These are phyloP conservation scores for Andricus curvator DNA, from an alignment of 2,888 invertebrate genomes.

Conservation along the genomic window DNA sequence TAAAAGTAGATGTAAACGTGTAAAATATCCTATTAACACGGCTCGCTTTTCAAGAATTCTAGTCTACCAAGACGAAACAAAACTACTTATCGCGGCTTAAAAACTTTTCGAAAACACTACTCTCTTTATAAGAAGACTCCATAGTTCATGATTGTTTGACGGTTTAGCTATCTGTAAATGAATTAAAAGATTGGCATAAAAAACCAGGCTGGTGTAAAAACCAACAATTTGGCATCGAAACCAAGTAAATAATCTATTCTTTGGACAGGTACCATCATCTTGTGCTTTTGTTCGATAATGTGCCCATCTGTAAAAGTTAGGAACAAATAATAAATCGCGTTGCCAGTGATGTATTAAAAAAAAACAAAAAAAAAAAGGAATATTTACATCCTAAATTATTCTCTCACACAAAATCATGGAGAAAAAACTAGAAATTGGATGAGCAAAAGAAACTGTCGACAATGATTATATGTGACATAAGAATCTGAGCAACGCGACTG, in stretches of 20 bases:
- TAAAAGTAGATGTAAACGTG: constrained; percentile 12
- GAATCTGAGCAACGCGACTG: neutral
- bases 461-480: neutral
- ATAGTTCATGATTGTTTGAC: constrained; percentile 12
- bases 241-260: constrained; percentile 51
- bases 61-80: neutral
- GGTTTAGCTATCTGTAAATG: neutral
- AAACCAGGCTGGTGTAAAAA: constrained; percentile 43
- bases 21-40: constrained; percentile 17
- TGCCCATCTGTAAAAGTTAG: constrained; percentile 68
- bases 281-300: constrained; percentile 65
- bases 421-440: neutral
- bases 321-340: constrained; percentile 60
- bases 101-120: constrained; percentile 39
- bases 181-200: constrained; percentile 13
- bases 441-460: neutral
- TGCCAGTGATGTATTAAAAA: neutral
- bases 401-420: neutral
- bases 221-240: neutral
- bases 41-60: neutral
- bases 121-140: neutral
- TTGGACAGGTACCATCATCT: constrained; percentile 66
- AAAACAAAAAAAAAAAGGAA: neutral
- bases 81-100: constrained; percentile 51
- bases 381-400: neutral